Percentiles rank a stretch among this genome's conserved stretches.
These are phyloP conservation scores for Mamestra configurata DNA, from an alignment of 1,140 invertebrate species.

Conservation along the genomic window DNA sequence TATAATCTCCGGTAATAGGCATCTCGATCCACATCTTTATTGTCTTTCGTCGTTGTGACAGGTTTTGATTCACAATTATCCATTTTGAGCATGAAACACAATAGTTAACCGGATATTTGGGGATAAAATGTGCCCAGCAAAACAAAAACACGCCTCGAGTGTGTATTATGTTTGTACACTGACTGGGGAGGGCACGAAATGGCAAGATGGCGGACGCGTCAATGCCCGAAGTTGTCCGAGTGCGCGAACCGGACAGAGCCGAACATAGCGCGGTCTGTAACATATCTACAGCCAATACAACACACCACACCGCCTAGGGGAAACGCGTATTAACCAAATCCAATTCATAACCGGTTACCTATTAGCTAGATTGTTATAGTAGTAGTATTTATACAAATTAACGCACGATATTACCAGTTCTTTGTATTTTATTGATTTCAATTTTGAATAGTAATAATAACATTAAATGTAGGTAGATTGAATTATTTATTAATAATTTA, in stretches of 20 bases:
- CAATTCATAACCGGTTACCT: constrained; percentile 47
- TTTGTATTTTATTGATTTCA: neutral
- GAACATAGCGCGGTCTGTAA: constrained; percentile 45
- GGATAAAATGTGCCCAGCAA: constrained; percentile 10
- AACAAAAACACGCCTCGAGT: constrained; percentile 2
- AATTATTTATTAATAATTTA: too few species aligned
- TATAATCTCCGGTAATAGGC: constrained; percentile 64
- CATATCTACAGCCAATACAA: neutral
- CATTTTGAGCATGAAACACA: neutral
- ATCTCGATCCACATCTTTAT: constrained; percentile 63
- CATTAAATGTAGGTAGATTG: too few species aligned
- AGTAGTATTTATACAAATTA: neutral
- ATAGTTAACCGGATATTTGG: neutral
- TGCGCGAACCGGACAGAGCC: constrained; percentile 51
- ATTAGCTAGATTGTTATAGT: neutral
- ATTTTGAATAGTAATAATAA: too few species aligned
- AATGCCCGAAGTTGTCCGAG: constrained; percentile 58
- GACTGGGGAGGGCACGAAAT: constrained; percentile 54
- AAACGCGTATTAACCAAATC: constrained; percentile 51
- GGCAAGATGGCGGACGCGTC: constrained; percentile 34
- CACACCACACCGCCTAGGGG: constrained; percentile 13
- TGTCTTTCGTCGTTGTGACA: neutral
- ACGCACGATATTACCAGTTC: neutral
- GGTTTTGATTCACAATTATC: neutral
- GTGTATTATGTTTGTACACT: constrained; percentile 37